phyloP scores from a whole-genome alignment of 2,797 vertebrate species.

The Hoplostethus atlanticus region DNA sequence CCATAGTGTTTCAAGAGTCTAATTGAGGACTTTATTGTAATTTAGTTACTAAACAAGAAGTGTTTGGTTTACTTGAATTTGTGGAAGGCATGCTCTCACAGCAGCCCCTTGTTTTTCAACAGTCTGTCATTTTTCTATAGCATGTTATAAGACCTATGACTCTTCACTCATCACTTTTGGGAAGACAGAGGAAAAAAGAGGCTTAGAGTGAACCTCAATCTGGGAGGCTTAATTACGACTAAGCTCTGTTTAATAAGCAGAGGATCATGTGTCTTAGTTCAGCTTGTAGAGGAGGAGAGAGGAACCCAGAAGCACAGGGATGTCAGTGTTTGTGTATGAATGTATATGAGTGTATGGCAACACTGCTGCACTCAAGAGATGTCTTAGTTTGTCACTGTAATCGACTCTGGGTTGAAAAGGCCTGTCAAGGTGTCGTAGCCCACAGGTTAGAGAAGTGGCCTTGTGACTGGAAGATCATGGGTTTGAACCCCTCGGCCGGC shows the following conservation, averaged over 20 bases:
- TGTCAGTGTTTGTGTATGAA: conserved; percentile 65
- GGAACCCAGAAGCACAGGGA: conserved; percentile 66
- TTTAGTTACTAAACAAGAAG: conserved; percentile 10
- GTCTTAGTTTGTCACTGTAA: conserved; percentile 49
- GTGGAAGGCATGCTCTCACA: conserved; percentile 21
- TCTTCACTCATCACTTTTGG: conserved; percentile 64
- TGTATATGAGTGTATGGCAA: conserved; percentile 41
- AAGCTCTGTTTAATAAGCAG: conserved; percentile 79
- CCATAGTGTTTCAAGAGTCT: conserved; percentile 7
- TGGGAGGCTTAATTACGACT: conserved; percentile 78
- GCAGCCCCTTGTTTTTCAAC: conserved; percentile 52
- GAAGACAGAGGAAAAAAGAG: conserved; percentile 51
- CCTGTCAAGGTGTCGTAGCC: too few species aligned
- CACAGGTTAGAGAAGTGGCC: too few species aligned
- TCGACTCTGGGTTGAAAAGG: conserved; percentile 17
- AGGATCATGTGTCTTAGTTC: conserved; percentile 66
- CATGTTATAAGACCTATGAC: conserved; percentile 68
- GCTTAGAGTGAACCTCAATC: conserved; percentile 68
- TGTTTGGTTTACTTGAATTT: conserved; percentile 32
- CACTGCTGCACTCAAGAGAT: conserved; percentile 40
- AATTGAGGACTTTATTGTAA: not conserved
- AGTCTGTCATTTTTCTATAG: conserved; percentile 64
- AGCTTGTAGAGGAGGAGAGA: conserved; percentile 53
- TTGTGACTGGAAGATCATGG: too few species aligned
- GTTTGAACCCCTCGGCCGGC: not conserved